Conservation (phyloP, 2,888 invertebrate genomes). For the Carterocephalus palaemon region DNA sequence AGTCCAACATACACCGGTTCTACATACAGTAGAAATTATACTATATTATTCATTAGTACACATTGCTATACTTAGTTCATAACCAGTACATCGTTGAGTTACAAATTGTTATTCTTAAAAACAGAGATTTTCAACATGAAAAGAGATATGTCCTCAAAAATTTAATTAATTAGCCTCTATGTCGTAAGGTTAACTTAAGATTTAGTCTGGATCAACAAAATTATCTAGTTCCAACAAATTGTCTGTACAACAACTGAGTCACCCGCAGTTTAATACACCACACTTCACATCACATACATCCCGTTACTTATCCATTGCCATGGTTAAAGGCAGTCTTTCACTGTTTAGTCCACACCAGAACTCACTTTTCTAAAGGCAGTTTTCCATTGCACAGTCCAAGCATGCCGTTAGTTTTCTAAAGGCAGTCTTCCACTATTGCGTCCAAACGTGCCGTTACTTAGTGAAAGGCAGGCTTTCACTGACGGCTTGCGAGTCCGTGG, state of each 20-base stretch:
- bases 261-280: neutral
- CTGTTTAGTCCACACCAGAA: too few relatives aligned
- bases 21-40: constrained; percentile 12
- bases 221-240: constrained; percentile 3
- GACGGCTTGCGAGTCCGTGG: constrained; percentile 60
- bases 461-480: constrained; percentile 63
- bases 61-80: constrained; percentile 6
- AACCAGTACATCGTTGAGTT: constrained; percentile 3
- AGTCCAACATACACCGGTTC: neutral
- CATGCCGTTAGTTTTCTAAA: too few relatives aligned
- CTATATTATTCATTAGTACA: constrained; percentile 10
- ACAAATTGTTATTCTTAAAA: constrained; percentile 4
- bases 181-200: constrained; percentile 1
- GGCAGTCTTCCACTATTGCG: too few relatives aligned
- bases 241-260: constrained; percentile 10
- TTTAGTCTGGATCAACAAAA: constrained; percentile 5
- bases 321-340: constrained; percentile 37
- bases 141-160: constrained; percentile 21
- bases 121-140: constrained; percentile 10
- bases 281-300: constrained; percentile 25
- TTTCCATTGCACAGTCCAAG: too few relatives aligned
- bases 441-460: constrained; percentile 60
- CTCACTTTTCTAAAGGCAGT: too few relatives aligned
- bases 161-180: constrained; percentile 16
- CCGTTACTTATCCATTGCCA: constrained; percentile 11